Conservation (phyloP, 1,140 invertebrate species). For the Heliconius himera region DNA sequence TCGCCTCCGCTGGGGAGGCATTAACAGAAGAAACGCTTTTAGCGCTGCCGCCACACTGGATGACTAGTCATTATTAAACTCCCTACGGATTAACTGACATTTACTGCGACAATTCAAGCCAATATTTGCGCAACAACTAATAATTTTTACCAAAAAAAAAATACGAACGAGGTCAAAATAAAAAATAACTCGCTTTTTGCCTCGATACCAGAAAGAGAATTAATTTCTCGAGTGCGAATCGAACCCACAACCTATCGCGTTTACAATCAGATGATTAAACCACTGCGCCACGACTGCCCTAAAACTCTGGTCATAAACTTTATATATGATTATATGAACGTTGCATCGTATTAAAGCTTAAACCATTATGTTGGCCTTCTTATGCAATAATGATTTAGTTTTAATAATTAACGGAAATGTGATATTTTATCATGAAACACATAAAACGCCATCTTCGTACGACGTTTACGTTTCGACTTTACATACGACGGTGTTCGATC, state of each 20-base stretch:
- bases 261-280: too few relatives aligned
- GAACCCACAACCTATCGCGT: too few relatives aligned
- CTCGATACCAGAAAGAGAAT: too few relatives aligned
- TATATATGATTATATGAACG: too few relatives aligned
- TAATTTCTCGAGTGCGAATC: too few relatives aligned
- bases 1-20: constrained; percentile 35
- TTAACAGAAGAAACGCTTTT: constrained; percentile 47
- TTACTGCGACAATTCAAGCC: constrained; percentile 33
- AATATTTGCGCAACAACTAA: constrained; percentile 13
- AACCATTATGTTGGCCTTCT: neutral
- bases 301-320: too few relatives aligned
- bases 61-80: constrained; percentile 43
- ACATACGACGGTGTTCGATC: neutral
- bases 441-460: neutral
- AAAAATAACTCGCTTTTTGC: too few relatives aligned
- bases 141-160: neutral
- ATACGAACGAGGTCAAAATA: too few relatives aligned
- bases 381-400: neutral
- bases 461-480: neutral
- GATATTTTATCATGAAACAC: neutral
- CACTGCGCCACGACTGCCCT: too few relatives aligned
- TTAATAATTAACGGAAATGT: neutral
- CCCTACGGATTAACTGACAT: constrained; percentile 42
- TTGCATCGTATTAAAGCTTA: neutral
- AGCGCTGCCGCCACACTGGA: constrained; percentile 39